These are phyloP conservation scores for Semicossyphus pulcher DNA, from an alignment of 2,113 vertebrate species.

Conservation along the genomic window DNA sequence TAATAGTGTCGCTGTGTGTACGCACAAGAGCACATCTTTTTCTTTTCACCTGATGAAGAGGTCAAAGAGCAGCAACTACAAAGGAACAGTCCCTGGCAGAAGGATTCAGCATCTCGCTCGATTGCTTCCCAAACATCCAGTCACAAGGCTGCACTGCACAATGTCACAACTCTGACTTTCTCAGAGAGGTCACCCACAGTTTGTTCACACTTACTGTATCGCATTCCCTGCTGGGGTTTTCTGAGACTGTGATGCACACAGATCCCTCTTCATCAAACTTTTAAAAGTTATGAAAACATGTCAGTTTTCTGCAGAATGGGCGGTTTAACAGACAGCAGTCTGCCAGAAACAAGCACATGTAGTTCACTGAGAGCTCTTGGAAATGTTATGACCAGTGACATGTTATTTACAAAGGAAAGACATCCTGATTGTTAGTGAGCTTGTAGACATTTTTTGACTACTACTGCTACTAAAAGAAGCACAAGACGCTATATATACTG, in stretches of 20 bases:
- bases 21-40: not conserved
- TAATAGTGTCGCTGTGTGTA: not conserved
- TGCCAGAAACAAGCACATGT: conserved; percentile 9
- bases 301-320: conserved; percentile 34
- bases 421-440: not conserved
- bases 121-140: conserved; percentile 22
- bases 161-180: conserved; percentile 9
- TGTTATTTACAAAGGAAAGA: conserved; percentile 3
- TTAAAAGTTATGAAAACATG: conserved; percentile 43
- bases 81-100: not conserved
- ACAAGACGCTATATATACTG: not conserved
- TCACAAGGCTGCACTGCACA: conserved; percentile 4
- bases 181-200: conserved; percentile 44
- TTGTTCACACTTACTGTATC: conserved; percentile 56
- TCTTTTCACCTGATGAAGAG: not conserved
- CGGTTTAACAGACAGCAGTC: conserved; percentile 11
- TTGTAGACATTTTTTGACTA: not conserved
- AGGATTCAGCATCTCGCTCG: conserved; percentile 7
- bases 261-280: conserved; percentile 33
- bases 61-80: conserved; percentile 17
- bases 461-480: too few relatives aligned
- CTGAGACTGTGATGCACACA: conserved; percentile 11
- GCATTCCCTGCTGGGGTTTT: conserved; percentile 40
- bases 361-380: conserved; percentile 15
- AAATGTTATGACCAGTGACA: not conserved